Conservation (phyloP, 2,113 vertebrate species). For the Collichthys lucidus region DNA sequence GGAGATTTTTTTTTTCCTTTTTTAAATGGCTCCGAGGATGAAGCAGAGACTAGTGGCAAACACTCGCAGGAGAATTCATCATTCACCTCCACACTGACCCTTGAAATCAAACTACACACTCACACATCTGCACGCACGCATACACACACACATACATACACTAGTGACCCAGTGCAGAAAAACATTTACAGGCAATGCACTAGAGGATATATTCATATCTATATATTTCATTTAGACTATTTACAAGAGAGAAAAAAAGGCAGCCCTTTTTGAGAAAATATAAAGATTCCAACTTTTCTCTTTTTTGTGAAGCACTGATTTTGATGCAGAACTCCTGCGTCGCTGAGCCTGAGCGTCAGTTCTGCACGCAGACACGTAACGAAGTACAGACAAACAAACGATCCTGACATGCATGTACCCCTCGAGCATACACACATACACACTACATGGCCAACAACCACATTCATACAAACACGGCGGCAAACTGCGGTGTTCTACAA, state of each 20-base stretch:
- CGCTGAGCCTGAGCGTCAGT: conserved; percentile 61
- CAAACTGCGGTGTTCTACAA: conserved; percentile 58
- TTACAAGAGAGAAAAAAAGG: conserved; percentile 89
- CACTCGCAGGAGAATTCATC: conserved; percentile 47
- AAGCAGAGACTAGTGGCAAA: conserved; percentile 56
- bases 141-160: conserved; percentile 37
- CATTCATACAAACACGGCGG: conserved; percentile 63
- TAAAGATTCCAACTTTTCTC: conserved; percentile 79
- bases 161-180: conserved; percentile 78
- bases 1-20: neutral
- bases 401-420: conserved; percentile 71
- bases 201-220: conserved; percentile 81
- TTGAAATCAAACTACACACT: conserved; percentile 47
- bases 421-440: conserved; percentile 51
- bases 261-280: conserved; percentile 92
- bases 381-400: conserved; percentile 50
- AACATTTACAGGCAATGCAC: conserved; percentile 86
- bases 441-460: conserved; percentile 52
- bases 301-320: conserved; percentile 84
- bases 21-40: conserved; percentile 53
- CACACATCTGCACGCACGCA: conserved; percentile 41
- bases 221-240: conserved; percentile 83
- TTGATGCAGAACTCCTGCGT: conserved; percentile 74
- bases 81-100: conserved; percentile 46
- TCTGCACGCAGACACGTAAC: conserved; percentile 56